phyloP scores from a whole-genome alignment of 2,113 vertebrate species.

The Montifringilla adamsi region DNA sequence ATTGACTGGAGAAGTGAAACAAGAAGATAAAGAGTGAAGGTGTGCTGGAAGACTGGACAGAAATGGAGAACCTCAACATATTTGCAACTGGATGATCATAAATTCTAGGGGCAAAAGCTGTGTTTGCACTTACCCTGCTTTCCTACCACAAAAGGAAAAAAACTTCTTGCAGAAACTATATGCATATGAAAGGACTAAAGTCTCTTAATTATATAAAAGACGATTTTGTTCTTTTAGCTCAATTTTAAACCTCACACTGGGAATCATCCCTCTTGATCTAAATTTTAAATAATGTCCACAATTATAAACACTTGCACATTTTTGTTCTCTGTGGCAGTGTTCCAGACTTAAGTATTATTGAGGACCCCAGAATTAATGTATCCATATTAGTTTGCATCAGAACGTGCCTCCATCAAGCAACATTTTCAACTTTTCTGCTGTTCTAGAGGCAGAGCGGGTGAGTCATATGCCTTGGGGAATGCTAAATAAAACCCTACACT shows the following conservation, averaged over 20 bases:
- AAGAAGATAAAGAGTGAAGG: not conserved
- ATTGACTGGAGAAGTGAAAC: not conserved
- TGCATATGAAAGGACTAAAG: not conserved
- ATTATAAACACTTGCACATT: not conserved
- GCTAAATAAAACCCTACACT: constrained; percentile 34
- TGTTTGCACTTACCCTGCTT: not conserved
- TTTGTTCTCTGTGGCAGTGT: not conserved
- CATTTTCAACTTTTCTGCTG: not conserved
- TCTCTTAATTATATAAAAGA: not conserved
- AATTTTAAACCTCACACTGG: not conserved
- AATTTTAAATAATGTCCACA: not conserved
- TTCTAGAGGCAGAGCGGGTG: not conserved
- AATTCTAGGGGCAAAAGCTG: accelerated
- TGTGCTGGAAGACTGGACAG: not conserved
- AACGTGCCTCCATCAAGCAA: not conserved
- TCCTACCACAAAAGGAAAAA: not conserved
- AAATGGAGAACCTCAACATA: not conserved
- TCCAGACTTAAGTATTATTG: not conserved
- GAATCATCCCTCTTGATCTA: not conserved
- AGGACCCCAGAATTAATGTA: not conserved
- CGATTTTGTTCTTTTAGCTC: not conserved
- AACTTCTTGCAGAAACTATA: not conserved
- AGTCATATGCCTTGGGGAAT: constrained; percentile 12
- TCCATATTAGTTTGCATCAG: not conserved
- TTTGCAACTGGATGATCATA: not conserved